phyloP scores from a whole-genome alignment of 2,888 invertebrate species.

The Xylota sylvarum region DNA sequence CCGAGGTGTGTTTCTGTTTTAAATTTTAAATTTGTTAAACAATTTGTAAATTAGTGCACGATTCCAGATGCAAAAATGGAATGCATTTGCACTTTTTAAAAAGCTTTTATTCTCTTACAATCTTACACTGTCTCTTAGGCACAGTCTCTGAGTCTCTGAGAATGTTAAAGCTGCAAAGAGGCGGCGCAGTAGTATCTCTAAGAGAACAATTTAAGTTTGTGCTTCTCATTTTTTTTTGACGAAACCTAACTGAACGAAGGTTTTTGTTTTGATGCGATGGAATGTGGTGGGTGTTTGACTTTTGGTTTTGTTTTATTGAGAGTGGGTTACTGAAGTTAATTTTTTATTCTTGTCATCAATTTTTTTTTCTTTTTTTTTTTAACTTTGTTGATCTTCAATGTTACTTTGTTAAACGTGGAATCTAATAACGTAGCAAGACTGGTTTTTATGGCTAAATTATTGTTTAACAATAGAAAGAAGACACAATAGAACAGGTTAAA shows the following conservation, averaged over 20 bases:
- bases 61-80: slow-evolving; percentile 12
- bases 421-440: not conserved
- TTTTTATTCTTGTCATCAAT: not conserved
- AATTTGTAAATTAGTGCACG: not conserved
- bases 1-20: not conserved
- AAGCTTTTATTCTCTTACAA: slow-evolving; percentile 13
- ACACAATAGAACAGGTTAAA: not conserved
- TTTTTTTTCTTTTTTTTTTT: not conserved
- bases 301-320: slow-evolving; percentile 44
- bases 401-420: not conserved
- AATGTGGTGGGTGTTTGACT: slow-evolving; percentile 51
- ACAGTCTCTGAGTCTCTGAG: not conserved
- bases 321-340: not conserved
- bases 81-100: not conserved
- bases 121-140: not conserved
- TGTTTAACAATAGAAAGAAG: slow-evolving; percentile 2
- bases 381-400: not conserved
- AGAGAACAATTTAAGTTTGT: not conserved
- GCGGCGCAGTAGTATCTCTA: not conserved
- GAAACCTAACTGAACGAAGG: slow-evolving; percentile 33
- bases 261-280: slow-evolving; percentile 47
- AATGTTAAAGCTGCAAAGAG: too few relatives aligned
- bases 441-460: not conserved
- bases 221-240: slow-evolving; percentile 18
- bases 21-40: not conserved